Evolutionary conservation across 2,888 invertebrate species (phyloP), one percentile per base, ranked within the genome.

Genomic region (Heliothis peltigera): DNA sequence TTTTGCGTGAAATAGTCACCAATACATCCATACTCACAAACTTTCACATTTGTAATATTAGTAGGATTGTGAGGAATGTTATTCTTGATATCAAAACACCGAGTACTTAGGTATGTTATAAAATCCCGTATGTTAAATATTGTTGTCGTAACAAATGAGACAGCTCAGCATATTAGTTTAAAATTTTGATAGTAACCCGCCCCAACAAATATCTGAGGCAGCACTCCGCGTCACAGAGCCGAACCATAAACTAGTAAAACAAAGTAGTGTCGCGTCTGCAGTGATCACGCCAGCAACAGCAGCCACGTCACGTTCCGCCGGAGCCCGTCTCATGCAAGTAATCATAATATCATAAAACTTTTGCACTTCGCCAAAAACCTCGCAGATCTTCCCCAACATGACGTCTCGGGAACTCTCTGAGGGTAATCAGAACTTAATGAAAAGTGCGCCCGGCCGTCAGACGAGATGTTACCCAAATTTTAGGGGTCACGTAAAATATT

Each of bases 401-500:
- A 89, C 86, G 90, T 89, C 91, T 91, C 83, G 79, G 83, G 85
- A 89, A 89, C 89, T 89, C 90, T 88, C 89, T 80, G 83, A 83
- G 90, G 90, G 93, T 94, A 94, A 94, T 94, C 94, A 92, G 90
- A 92, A 92, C 88, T 92, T 94, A 94, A 95, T 94, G 95, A 94
- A 93, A 93, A 93, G 92, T 92, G 91, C 91, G 91, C 91, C 87
- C 88, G 88, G 81, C 88, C 87, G 88, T 86, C 89, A 85, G 88
- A 75, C 87, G 84, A 81, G 84, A 82, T 86, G 85, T 87, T 85
- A 88, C 90, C 89, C 89, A 92, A 91, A 93, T 92, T 93, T 94
- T 90, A 92, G 93, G 88, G 94, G 94, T 94, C 95, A 95, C 95
- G 95, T 95, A 95, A 93, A 95, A 95, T 95, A 95, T 95, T 94